phyloP scores from a whole-genome alignment of 2,797 vertebrate species.

The Platalea minor region DNA sequence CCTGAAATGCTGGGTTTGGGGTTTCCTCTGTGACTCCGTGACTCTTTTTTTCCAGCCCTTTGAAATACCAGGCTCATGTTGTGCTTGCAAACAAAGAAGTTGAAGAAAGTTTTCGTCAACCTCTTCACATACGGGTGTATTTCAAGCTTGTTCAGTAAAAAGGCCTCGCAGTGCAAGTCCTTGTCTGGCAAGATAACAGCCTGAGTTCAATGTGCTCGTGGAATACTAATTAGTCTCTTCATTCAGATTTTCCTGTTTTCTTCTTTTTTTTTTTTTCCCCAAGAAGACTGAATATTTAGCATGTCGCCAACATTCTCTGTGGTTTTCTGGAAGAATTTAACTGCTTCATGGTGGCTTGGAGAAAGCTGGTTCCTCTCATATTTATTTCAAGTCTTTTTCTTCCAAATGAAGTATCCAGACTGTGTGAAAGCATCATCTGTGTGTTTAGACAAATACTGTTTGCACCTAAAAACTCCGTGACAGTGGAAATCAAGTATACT shows the following conservation, averaged over 20 bases:
- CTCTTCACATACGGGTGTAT: not conserved
- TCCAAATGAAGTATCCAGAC: not conserved
- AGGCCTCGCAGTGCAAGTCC: not conserved
- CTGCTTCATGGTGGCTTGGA: conserved; percentile 8
- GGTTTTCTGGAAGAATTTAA: conserved; percentile 35
- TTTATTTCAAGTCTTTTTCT: not conserved
- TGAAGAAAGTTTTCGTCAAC: conserved; percentile 27
- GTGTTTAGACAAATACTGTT: not conserved
- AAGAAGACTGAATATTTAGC: conserved; percentile 1
- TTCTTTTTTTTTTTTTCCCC: fast-evolving
- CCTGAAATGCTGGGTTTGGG: not conserved
- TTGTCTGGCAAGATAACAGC: conserved; percentile 52
- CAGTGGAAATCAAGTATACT: not conserved
- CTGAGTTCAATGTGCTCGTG: not conserved
- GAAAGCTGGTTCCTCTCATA: not conserved
- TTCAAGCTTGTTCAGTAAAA: conserved; percentile 39
- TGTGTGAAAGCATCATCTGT: not conserved
- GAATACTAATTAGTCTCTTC: conserved; percentile 31
- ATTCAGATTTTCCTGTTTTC: conserved; percentile 2
- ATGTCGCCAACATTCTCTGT: not conserved
- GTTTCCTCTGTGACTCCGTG: not conserved
- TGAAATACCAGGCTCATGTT: not conserved
- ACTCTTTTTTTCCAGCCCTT: not conserved
- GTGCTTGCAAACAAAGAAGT: conserved; percentile 16
- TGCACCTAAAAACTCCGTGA: not conserved